Evolutionary conservation across 64 coral and sea anemone genomes (phyloP).

Genomic region (Montipora efflorescens): DNA sequence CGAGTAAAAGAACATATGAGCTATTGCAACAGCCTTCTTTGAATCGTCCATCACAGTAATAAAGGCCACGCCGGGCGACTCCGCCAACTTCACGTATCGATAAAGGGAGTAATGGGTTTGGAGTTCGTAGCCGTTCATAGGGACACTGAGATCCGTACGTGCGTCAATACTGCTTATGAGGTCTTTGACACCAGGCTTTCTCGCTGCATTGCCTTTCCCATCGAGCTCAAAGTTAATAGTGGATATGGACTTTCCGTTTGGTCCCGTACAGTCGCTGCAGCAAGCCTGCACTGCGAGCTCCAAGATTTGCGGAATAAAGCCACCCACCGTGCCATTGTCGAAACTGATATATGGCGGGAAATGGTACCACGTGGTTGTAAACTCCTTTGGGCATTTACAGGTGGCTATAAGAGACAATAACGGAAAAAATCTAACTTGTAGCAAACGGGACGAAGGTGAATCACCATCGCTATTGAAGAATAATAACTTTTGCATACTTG

Average conservation of each 20-base stretch:
- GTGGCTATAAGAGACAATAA: conserved; percentile 16
- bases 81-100: conserved; percentile 27
- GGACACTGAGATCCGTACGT: conserved; percentile 28
- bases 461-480: too few species aligned
- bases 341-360: conserved; percentile 39
- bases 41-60: conserved; percentile 4
- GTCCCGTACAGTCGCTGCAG: conserved; percentile 20
- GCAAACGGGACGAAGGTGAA: too few species aligned
- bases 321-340: neutral
- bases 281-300: neutral
- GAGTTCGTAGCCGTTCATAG: conserved; percentile 45
- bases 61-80: conserved; percentile 57
- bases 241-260: conserved; percentile 11
- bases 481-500: too few species aligned
- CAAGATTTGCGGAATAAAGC: conserved; percentile 42
- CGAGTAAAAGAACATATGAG: conserved; percentile 7
- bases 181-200: neutral
- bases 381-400: conserved; percentile 31
- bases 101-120: conserved; percentile 31
- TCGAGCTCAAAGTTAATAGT: conserved; percentile 27
- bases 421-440: neutral
- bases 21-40: neutral
- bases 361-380: conserved; percentile 27
- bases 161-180: neutral
- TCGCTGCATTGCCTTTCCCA: conserved; percentile 3